Base-by-base conservation (phyloP, 92 coral and sea anemone genomes). In the Phenganax stokvisi region DNA sequence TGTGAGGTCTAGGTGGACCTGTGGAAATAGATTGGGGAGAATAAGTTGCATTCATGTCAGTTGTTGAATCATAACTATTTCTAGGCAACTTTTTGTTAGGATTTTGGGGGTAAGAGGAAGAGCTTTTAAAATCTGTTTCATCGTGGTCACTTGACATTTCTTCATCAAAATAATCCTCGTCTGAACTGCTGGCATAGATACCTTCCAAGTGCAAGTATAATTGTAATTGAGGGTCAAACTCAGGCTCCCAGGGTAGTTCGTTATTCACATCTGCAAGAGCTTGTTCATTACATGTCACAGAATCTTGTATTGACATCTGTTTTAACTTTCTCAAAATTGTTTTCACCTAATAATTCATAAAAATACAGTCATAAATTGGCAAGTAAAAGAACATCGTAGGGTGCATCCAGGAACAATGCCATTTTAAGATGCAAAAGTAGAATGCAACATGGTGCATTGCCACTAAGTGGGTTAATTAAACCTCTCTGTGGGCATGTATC, bases 181-280 rank as follows among this genome's bases (percentile, higher is more conserved):
- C 57, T 8, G 66, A 56, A 56, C 9, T 52, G 2, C 56, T 61
- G 62, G 56, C 80, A 9, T 75, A 75, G 62, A 75, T 75, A 6
- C 61, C 80, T 56, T 75, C 80, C 8, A 75, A 61, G 25, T n/a
- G 10, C 80, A 75, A 17, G 80, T 75, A 75, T 12, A 75, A 56
- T 51, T 75, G 13, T 56, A 25, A 52, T 9, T 52, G n/a, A 75
- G 65, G 66, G 66, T 75, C 54, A 9, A 56, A 66, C 15, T 11
- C 65, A 44, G 66, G 15, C 7, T 10, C 65, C 47, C 2, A 37
- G 47, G 47, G 47, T 37, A 37, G 47, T 37, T 37, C 47, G 47
- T 37, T 37, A 1, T 1, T 37, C 5, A 37, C 47, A 5, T 37
- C 47, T 37, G 47, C 47, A 37, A 37, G 47, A 37, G 47, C 47